phyloP scores from a whole-genome alignment of 2,888 invertebrate species.

The Chloroclystis v-ata region DNA sequence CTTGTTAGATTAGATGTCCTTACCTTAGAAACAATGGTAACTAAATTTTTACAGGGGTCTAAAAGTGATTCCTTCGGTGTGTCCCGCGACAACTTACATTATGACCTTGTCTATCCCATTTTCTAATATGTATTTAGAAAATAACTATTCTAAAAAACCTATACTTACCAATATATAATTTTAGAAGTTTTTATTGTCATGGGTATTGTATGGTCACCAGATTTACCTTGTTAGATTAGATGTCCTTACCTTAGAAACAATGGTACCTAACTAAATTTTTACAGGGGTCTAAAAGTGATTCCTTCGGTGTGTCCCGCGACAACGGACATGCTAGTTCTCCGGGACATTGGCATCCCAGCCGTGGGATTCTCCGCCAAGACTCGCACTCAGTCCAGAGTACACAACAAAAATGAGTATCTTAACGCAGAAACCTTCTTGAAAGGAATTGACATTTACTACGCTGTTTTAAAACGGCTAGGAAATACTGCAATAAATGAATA shows the following conservation, averaged over 20 bases:
- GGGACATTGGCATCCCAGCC: constrained; percentile 51
- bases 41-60: constrained; percentile 43
- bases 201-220: no score
- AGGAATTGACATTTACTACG: constrained; percentile 52
- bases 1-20: no score
- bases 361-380: constrained; percentile 51
- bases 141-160: no score
- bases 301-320: constrained; percentile 50
- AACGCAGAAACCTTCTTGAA: constrained; percentile 44
- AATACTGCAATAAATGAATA: no score
- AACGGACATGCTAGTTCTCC: constrained; percentile 47
- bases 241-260: no score
- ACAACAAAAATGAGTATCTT: constrained; percentile 48
- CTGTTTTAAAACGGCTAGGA: constrained; percentile 22
- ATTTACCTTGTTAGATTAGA: no score
- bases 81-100: constrained; percentile 55
- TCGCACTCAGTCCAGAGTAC: constrained; percentile 36
- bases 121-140: no score
- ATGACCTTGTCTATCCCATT: no score
- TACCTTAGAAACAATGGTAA: no score
- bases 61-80: constrained; percentile 39
- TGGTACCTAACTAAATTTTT: constrained; percentile 21
- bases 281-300: constrained; percentile 43
- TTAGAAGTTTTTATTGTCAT: no score
- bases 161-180: no score